These are phyloP conservation scores for Salarias fasciatus DNA, from an alignment of 2,797 vertebrate species.

Conservation along the genomic window DNA sequence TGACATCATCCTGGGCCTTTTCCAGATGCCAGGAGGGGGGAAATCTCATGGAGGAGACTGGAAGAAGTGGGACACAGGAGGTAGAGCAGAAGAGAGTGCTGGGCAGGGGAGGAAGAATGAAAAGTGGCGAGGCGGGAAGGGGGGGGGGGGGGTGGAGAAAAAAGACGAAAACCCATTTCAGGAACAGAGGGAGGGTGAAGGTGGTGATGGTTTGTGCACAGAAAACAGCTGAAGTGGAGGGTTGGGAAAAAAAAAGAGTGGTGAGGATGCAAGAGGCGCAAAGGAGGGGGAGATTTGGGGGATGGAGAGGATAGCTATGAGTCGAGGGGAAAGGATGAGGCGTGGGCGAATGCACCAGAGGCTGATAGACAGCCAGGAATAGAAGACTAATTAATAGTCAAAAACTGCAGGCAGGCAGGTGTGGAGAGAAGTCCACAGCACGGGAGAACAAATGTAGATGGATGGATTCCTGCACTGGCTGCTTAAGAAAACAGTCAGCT, in stretches of 20 bases:
- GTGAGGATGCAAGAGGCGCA: constrained; percentile 18
- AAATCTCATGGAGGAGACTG: too few relatives aligned
- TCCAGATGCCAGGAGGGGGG: too few relatives aligned
- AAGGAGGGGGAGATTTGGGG: not conserved
- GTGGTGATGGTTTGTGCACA: too few relatives aligned
- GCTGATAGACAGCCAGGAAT: constrained; percentile 69
- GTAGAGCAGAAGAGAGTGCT: not conserved
- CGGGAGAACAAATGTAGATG: constrained; percentile 33
- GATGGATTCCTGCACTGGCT: constrained; percentile 19
- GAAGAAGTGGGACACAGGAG: too few relatives aligned
- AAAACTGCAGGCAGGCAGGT: constrained; percentile 69
- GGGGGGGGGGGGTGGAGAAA: not conserved
- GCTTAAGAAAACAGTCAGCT: constrained; percentile 30
- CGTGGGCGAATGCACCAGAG: constrained; percentile 57
- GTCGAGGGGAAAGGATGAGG: constrained; percentile 45
- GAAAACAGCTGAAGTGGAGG: too few relatives aligned
- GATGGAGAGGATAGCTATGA: constrained; percentile 46
- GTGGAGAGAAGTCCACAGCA: constrained; percentile 47
- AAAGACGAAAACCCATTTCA: too few relatives aligned
- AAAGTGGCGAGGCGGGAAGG: too few relatives aligned
- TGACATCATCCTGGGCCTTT: too few relatives aligned
- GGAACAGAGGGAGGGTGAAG: too few relatives aligned
- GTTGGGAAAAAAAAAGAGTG: not conserved
- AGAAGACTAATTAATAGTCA: constrained; percentile 75
- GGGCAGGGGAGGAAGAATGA: not conserved